Evolutionary conservation across 2,797 vertebrate genomes (phyloP), one percentile per base, ranked within the genome.

Genomic region (Rousettus madagascariensis): DNA sequence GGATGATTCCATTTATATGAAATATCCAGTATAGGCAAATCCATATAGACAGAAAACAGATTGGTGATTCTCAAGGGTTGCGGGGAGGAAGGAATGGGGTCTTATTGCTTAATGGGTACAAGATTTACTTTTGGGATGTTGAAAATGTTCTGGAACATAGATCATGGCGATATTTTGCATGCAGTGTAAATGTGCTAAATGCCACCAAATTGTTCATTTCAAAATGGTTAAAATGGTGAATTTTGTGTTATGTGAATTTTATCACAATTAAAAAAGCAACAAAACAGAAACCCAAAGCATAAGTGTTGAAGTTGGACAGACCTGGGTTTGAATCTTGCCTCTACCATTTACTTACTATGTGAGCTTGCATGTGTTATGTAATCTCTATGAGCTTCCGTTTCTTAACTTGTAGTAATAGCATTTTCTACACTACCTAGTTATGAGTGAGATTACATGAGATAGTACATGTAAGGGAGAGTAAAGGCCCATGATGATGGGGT

Each of bases 231-330:
- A 59, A 88, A 24, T 65, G 63, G 41, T 75, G 26, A 74, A 28
- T 84, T 95, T 75, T 28, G 59, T 66, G 19, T 66, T 57, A 43
- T 74, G 30, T 90, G 41, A 66, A 65, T 92, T 69, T 86, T 4
- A 41, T 16, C 49, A 69, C 12, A 57, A 41, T 33, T 6, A 0
- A 92, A 57, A 93, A 78, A 75, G 3, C 7, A 59, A 57, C 8
- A 84, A 66, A 82, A 51, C 26, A 9, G 8, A 72, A 65, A 12
- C n/a, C 41, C 24, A 41, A 71, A n/a, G 1, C 0, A 16, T 26
- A 57, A 43, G 12, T 10, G 43, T 12, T 26, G 26, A 24, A 71
- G 8, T n/a, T 77, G 33, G 30, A 43, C 9, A n/a, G 36, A 51
- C 12, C 22, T 10, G 46, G 7, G 33, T 77, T 74, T 72, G 26